Conservation (phyloP, 2,113 vertebrate species). For the Serilophus lunatus region DNA sequence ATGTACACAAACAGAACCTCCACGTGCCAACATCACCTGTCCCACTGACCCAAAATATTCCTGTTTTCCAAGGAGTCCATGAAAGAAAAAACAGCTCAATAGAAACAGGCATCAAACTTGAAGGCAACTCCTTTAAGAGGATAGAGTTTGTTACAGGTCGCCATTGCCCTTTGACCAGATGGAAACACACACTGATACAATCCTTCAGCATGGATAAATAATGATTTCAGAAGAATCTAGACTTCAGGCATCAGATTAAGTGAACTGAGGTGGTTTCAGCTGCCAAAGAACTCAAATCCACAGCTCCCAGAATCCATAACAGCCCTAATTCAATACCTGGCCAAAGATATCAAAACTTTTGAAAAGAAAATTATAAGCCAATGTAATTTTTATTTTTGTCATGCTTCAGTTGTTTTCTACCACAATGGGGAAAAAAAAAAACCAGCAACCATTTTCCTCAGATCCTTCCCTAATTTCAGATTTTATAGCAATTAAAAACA, state of each 20-base stretch:
- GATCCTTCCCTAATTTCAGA: background rate
- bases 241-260: background rate
- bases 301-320: background rate
- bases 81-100: background rate
- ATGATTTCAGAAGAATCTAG: background rate
- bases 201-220: too few relatives aligned
- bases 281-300: background rate
- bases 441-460: background rate
- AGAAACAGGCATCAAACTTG: background rate
- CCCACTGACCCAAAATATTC: background rate
- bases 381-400: background rate
- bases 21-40: background rate
- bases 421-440: background rate
- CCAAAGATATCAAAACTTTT: background rate
- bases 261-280: background rate
- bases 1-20: background rate
- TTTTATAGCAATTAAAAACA: background rate
- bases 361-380: background rate
- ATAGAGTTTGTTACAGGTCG: background rate
- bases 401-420: too few relatives aligned
- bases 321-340: background rate
- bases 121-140: background rate
- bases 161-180: background rate
- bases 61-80: background rate
- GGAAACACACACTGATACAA: background rate